Percentiles rank a stretch among this genome's conserved stretches.
These are phyloP conservation scores for Tetramorium bicarinatum DNA, from an alignment of 2,888 invertebrate genomes.

Conservation along the genomic window DNA sequence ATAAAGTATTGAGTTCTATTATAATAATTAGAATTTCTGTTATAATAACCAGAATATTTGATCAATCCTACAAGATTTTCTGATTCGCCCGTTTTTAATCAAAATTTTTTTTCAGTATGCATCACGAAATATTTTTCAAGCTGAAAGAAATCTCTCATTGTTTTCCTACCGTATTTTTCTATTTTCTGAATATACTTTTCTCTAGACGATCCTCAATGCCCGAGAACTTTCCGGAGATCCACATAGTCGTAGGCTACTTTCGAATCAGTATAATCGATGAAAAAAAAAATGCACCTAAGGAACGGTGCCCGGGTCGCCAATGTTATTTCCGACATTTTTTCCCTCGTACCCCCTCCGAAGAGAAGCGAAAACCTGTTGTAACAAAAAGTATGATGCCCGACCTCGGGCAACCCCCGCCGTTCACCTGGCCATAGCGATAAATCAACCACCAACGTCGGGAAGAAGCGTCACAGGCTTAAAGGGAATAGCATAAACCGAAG, in stretches of 20 bases:
- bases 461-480: constrained; percentile 68
- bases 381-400: constrained; percentile 66
- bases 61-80: too few relatives aligned
- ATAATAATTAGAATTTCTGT: too few relatives aligned
- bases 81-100: too few relatives aligned
- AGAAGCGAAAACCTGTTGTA: constrained; percentile 40
- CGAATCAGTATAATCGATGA: not conserved
- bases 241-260: not conserved
- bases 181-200: not conserved
- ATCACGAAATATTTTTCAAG: not conserved
- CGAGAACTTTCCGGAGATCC: not conserved
- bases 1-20: too few relatives aligned
- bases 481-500: constrained; percentile 61
- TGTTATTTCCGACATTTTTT: not conserved
- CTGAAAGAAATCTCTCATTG: not conserved
- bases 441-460: constrained; percentile 65
- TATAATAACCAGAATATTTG: too few relatives aligned
- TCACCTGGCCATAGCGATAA: constrained; percentile 69
- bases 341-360: not conserved
- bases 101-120: too few relatives aligned
- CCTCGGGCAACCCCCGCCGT: constrained; percentile 74
- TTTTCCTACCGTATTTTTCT: not conserved
- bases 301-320: not conserved
- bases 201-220: not conserved
- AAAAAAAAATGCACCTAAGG: not conserved